phyloP scores from a whole-genome alignment of 2,888 invertebrate genomes.

The Drosophila neoperkinsi region DNA sequence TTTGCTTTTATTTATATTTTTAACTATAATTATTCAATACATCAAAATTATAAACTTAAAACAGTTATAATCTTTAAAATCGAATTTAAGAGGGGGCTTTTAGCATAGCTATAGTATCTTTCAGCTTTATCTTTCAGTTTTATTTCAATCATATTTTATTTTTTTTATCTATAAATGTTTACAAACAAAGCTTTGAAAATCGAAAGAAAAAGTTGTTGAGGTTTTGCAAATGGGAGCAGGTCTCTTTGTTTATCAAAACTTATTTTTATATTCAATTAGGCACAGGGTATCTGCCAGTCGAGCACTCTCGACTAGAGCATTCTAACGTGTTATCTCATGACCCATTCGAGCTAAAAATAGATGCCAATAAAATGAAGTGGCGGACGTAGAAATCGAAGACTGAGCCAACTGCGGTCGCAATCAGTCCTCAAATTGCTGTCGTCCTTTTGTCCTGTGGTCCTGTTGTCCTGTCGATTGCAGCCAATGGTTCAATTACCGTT shows the following conservation, averaged over 20 bases:
- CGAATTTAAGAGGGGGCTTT: no score
- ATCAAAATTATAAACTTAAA: no score
- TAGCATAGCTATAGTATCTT: not conserved
- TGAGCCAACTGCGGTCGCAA: slow-evolving; percentile 36
- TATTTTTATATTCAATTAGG: not conserved
- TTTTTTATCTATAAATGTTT: no score
- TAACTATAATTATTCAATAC: no score
- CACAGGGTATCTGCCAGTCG: not conserved
- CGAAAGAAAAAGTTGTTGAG: no score
- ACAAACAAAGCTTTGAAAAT: no score
- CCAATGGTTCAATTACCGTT: slow-evolving; percentile 51
- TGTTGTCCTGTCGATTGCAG: slow-evolving; percentile 11
- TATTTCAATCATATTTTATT: no score
- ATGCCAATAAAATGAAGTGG: slow-evolving; percentile 45
- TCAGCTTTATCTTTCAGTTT: not conserved
- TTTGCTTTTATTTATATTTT: no score
- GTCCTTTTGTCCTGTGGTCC: not conserved
- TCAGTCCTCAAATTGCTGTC: slow-evolving; percentile 39
- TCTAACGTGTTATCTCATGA: slow-evolving; percentile 23
- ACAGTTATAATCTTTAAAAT: no score
- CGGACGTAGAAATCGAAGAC: slow-evolving; percentile 4
- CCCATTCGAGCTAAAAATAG: slow-evolving; percentile 51
- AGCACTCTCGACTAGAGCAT: not conserved
- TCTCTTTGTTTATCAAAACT: not conserved
- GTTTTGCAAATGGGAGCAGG: no score